Evolutionary conservation across 2,113 vertebrate species (phyloP), one percentile per base, ranked within the genome.

Genomic region (Bucco capensis): DNA sequence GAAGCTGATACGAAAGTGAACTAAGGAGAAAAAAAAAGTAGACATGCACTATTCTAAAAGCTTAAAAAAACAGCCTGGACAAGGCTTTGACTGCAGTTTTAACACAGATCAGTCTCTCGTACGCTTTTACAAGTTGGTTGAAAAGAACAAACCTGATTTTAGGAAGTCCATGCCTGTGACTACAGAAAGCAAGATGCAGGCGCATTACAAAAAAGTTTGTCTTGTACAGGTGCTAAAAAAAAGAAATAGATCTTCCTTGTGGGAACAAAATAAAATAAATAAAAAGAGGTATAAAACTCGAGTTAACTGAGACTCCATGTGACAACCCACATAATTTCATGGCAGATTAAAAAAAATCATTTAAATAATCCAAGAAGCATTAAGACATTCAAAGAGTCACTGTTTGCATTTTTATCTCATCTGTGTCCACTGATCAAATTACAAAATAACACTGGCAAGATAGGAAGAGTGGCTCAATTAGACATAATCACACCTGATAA

Each of bases 391-490:
- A 86, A 88, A 90, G 4, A 92, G 10, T 27, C n/a, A 38, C 51
- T 38, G 77, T 60, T 92, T 71, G 69, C 17, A 49, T 74, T 86
- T 93, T 96, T 71, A 74, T 58, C 73, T 88, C 77, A 67, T 74
- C 69, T 77, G 44, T 14, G 53, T 71, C 83, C 83, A 56, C 61
- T 38, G 65, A 92, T 81, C 65, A 86, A 92, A 92, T 94, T 88
- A 88, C 27, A 71, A 64, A 69, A 38, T 50, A 89, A 60, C 64
- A 66, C 0, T 70, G 60, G 31, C 62, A 61, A 79, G 60, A 80
- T n/a, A 88, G 79, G 49, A 86, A 64, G 47, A 88, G 65, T 31
- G 30, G 47, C 70, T 90, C 77, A 86, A 54, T 86, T 81, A 86
- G 25, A 78, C 53, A 42, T 40, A 92, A 90, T 78, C 86, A 92